phyloP scores from a whole-genome alignment of 2,797 vertebrate genomes.

The Rhyacichthys aspro region DNA sequence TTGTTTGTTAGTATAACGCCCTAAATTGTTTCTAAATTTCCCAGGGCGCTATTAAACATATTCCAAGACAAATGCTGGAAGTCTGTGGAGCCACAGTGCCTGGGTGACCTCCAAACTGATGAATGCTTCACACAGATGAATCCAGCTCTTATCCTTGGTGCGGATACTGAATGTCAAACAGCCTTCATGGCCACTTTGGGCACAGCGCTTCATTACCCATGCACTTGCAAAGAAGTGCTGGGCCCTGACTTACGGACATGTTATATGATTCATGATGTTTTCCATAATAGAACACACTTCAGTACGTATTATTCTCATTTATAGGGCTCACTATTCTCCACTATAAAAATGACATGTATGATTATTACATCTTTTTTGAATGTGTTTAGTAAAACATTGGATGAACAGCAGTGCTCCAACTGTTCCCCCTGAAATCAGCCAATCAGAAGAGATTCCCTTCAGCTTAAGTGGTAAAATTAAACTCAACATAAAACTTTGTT shows the following conservation, averaged over 20 bases:
- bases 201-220: constrained; percentile 81
- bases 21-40: constrained; percentile 12
- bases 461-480: constrained; percentile 47
- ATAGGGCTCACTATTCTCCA: background rate
- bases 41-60: constrained; percentile 76
- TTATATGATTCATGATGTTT: constrained; percentile 77
- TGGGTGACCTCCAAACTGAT: constrained; percentile 56
- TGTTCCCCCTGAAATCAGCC: constrained; percentile 19
- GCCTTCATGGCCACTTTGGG: constrained; percentile 85
- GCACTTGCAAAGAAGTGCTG: constrained; percentile 77
- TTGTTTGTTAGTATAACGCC: too few species aligned
- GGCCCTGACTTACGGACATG: constrained; percentile 74
- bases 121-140: constrained; percentile 81
- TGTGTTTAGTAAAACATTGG: constrained; percentile 38
- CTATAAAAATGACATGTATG: background rate
- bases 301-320: constrained; percentile 68
- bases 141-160: constrained; percentile 76
- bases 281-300: constrained; percentile 86
- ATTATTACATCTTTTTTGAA: background rate
- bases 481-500: too few species aligned
- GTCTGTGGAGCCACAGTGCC: constrained; percentile 60
- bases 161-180: constrained; percentile 78
- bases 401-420: constrained; percentile 19
- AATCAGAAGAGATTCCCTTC: constrained; percentile 23
- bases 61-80: constrained; percentile 86